Percentiles rank a stretch among this genome's conserved stretches.
These are phyloP conservation scores for Tethea ocularis DNA, from an alignment of 2,888 invertebrate species.

Conservation along the genomic window DNA sequence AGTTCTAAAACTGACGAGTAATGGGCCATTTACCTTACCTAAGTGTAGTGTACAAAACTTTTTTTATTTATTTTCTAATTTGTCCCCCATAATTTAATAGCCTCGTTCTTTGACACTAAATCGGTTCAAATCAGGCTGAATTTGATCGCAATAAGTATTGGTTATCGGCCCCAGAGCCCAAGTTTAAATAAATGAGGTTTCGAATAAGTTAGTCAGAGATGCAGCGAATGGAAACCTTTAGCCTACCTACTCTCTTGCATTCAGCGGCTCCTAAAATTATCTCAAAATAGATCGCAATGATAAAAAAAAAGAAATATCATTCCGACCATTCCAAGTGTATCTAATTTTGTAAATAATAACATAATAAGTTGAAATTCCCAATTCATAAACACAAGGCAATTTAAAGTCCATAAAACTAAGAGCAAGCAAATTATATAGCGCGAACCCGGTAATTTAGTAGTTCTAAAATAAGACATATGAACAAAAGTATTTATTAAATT, in stretches of 20 bases:
- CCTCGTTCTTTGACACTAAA: too few species aligned
- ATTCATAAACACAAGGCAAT: slow-evolving; percentile 19
- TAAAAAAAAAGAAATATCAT: background rate
- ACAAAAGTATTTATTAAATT: background rate
- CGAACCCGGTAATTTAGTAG: slow-evolving; percentile 18
- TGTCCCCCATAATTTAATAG: too few species aligned
- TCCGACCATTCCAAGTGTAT: background rate
- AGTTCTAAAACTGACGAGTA: too few species aligned
- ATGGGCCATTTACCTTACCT: too few species aligned
- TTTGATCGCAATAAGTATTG: too few species aligned
- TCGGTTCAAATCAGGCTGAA: too few species aligned
- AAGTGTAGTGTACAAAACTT: too few species aligned
- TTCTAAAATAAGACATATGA: background rate
- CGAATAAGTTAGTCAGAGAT: too few species aligned
- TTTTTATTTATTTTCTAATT: too few species aligned
- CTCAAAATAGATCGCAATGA: background rate
- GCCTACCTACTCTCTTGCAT: background rate
- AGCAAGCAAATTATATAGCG: slow-evolving; percentile 26
- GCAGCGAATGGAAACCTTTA: background rate
- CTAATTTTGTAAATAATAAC: background rate
- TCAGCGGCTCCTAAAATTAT: background rate
- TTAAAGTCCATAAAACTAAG: slow-evolving; percentile 24
- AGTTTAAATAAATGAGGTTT: too few species aligned
- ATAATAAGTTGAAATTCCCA: slow-evolving; percentile 8
- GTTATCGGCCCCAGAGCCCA: too few species aligned